phyloP scores from a whole-genome alignment of 1,140 invertebrate species.

The Riptortus pedestris region DNA sequence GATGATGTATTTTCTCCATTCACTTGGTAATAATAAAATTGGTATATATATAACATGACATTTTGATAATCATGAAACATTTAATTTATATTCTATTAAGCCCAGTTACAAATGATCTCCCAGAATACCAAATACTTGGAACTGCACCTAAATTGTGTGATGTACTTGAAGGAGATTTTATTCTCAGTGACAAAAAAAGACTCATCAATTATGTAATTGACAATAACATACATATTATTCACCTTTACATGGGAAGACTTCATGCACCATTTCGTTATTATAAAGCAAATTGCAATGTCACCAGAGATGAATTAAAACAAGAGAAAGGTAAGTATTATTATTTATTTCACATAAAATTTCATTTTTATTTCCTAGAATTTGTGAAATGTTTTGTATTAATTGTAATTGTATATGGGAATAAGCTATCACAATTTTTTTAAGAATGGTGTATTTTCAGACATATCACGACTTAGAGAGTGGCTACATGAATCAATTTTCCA shows the following conservation, averaged over 20 bases:
- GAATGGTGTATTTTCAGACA: no score
- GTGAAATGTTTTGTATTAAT: background rate
- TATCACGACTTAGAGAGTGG: background rate
- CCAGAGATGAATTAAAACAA: background rate
- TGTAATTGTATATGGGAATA: background rate
- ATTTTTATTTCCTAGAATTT: background rate
- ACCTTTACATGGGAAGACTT: background rate
- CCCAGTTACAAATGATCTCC: background rate
- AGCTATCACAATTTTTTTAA: background rate
- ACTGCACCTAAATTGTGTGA: background rate
- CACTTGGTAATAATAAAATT: background rate
- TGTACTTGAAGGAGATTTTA: background rate
- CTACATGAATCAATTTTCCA: background rate
- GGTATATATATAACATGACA: background rate
- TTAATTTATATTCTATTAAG: background rate
- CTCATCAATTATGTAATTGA: background rate
- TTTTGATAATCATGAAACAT: background rate
- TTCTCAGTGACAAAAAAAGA: background rate
- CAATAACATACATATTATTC: background rate
- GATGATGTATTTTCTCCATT: background rate
- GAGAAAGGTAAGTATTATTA: background rate
- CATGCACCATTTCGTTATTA: background rate
- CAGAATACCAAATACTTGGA: background rate
- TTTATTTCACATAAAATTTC: no score
- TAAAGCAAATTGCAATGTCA: background rate